Base-by-base conservation (phyloP, 1,140 invertebrate genomes). In the Proctacanthus coquilletti region DNA sequence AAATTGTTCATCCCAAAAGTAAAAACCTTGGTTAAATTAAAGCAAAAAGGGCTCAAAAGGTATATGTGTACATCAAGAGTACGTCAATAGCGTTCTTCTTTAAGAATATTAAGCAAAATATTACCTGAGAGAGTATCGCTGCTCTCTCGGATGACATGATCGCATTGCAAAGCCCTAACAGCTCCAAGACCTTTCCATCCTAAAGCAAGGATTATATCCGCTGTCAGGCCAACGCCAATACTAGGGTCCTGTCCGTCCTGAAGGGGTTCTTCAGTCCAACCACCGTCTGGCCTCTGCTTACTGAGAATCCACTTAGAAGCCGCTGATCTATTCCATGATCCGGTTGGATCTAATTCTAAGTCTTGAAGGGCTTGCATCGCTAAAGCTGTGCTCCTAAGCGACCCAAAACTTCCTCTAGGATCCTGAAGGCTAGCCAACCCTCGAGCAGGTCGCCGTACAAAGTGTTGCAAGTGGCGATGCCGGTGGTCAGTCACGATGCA, bases 401-500 rank as follows among this genome's bases (percentile, higher is more conserved):
- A 81, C 0, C 82, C 83, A 50, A 87, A 87, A 49, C 80, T 77
- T 9, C 84, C 84, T 41, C 84, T 81, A 2, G 71, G 61, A 47
- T 75, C 69, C 53, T 88, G 84, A 40, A 80, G 73, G 10, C 72
- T 62, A n/a, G 80, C 80, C 37, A 89, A 57, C 1, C 72, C 73
- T 1, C 76, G 66, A 42, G 81, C 73, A 1, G 82, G 80, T 21
- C 78, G 73, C 3, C 76, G 64, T 10, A 85, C 67, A 46, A 81
- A 83, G 49, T 82, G 79, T 41, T 78, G 72, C 19, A 86, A 59
- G 47, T 82, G 82, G 20, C 80, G 69, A 51, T 84, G 80, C 2
- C 78, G 67, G 49, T 84, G 81, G 45, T 84, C 82, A 42, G 80
- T 80, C n/a, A 82, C 77, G 38, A 86, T 80, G 56, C 84, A 89